Percentiles rank a stretch among this genome's conserved stretches.
phyloP scores from a whole-genome alignment of 2,113 vertebrate species.

The Panthera uncia region DNA sequence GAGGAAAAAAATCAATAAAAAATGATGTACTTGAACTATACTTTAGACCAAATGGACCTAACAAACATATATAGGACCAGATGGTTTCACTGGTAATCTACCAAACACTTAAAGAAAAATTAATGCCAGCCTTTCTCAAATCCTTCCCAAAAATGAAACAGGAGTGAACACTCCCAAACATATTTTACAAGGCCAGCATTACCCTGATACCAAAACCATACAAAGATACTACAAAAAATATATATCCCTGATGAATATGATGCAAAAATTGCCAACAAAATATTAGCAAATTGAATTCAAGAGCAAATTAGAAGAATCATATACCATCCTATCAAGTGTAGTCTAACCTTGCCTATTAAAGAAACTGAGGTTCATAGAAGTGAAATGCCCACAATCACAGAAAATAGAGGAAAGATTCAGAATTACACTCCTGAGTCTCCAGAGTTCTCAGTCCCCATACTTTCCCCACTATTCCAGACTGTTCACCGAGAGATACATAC shows the following conservation, averaged over 20 bases:
- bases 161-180: not conserved
- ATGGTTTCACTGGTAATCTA: not conserved
- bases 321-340: too few species aligned
- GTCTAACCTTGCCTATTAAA: not conserved
- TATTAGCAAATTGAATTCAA: not conserved
- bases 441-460: not conserved
- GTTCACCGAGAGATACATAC: too few species aligned
- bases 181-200: not conserved
- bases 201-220: not conserved
- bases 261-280: not conserved
- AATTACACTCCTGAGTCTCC: not conserved
- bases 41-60: not conserved
- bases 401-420: not conserved
- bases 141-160: not conserved
- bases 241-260: not conserved
- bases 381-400: not conserved
- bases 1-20: not conserved
- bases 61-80: not conserved
- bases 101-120: not conserved
- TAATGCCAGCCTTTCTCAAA: not conserved
- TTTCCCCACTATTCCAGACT: too few species aligned
- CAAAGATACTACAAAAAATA: not conserved
- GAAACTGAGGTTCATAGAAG: not conserved
- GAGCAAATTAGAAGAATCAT: not conserved
- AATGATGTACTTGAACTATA: not conserved